These are phyloP conservation scores for Paraplagusia blochii DNA, from an alignment of 2,113 vertebrate species.

Conservation along the genomic window DNA sequence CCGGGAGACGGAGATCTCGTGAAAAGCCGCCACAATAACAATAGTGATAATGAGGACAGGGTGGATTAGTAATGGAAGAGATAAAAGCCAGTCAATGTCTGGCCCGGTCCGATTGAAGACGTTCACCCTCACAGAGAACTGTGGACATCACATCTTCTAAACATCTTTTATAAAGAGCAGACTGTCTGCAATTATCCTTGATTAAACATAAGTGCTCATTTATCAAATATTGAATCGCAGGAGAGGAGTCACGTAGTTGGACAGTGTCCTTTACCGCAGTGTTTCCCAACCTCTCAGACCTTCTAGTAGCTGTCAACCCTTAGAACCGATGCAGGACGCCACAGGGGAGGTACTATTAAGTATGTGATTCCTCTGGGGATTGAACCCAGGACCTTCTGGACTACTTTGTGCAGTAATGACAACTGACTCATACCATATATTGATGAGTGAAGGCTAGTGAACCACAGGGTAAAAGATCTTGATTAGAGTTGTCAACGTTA, in stretches of 20 bases:
- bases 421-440: no score
- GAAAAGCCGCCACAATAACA: constrained; percentile 51
- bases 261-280: constrained; percentile 6
- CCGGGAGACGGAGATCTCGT: constrained; percentile 31
- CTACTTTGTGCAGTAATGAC: no score
- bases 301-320: no score
- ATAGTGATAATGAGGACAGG: constrained; percentile 51
- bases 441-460: no score
- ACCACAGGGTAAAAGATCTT: no score
- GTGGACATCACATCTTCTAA: no score
- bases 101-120: constrained; percentile 28
- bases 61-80: constrained; percentile 53
- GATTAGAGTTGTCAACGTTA: no score
- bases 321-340: no score
- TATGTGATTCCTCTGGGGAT: no score
- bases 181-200: constrained; percentile 17
- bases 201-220: constrained; percentile 4
- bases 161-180: constrained; percentile 4
- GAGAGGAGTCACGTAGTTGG: background rate
- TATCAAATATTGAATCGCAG: constrained; percentile 5
- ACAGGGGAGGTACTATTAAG: no score
- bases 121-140: constrained; percentile 31
- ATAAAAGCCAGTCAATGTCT: constrained; percentile 34
- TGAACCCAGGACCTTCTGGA: no score
- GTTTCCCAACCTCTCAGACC: no score